Evolutionary conservation across 2,888 invertebrate species (phyloP).

Genomic region (Hypomecis atomaria): DNA sequence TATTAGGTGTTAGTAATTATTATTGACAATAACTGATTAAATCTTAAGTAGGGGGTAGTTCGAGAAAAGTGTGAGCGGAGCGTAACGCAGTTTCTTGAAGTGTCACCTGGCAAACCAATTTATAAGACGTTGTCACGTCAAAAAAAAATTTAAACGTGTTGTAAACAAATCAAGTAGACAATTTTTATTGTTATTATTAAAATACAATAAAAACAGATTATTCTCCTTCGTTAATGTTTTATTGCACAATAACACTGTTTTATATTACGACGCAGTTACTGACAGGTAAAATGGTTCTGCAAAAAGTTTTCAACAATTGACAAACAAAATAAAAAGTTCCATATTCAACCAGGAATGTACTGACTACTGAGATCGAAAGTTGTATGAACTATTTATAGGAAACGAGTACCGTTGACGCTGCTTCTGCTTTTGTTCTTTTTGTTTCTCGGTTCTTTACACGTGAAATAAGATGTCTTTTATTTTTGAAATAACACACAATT

Average conservation of each 20-base stretch:
- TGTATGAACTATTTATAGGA: slow-evolving; percentile 56
- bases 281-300: slow-evolving; percentile 26
- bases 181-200: no score
- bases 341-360: slow-evolving; percentile 42
- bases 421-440: slow-evolving; percentile 32
- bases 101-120: no score
- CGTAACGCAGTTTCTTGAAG: no score
- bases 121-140: no score
- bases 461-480: slow-evolving; percentile 14
- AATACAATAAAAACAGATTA: no score
- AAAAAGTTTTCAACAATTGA: slow-evolving; percentile 25
- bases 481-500: neutral
- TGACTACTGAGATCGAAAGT: slow-evolving; percentile 58
- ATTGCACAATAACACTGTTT: neutral
- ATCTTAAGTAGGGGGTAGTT: no score
- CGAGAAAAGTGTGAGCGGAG: no score
- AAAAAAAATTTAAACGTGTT: no score
- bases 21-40: no score
- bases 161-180: no score
- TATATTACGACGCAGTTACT: neutral
- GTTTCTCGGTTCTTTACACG: slow-evolving; percentile 26
- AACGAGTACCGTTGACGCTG: slow-evolving; percentile 45
- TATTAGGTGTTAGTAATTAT: no score
- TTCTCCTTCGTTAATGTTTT: no score
- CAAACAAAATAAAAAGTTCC: slow-evolving; percentile 29